These are phyloP conservation scores for Hyperopisus bebe DNA, from an alignment of 2,113 vertebrate genomes.

Conservation along the genomic window DNA sequence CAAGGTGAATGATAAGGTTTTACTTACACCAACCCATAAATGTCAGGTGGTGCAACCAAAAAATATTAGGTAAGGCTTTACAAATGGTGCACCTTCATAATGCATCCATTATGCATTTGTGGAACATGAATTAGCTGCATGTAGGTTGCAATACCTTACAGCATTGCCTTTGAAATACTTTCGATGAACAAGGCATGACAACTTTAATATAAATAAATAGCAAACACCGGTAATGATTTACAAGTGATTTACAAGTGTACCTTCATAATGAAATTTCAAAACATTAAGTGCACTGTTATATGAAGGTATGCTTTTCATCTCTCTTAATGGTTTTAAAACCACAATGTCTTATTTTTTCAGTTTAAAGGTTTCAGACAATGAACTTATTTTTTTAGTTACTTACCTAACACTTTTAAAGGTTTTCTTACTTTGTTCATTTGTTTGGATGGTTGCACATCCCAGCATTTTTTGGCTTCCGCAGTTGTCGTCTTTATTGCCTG, in stretches of 20 bases:
- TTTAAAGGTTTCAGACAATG: neutral
- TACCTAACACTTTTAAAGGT: neutral
- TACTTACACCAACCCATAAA: no score
- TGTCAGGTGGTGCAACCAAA: neutral
- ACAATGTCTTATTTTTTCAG: neutral
- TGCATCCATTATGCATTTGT: neutral
- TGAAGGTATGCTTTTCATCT: neutral
- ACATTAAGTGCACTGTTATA: neutral
- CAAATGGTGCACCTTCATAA: neutral
- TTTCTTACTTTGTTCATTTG: neutral
- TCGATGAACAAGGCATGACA: neutral
- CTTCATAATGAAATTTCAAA: neutral
- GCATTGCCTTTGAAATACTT: neutral
- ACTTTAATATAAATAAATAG: neutral
- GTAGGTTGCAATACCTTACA: neutral
- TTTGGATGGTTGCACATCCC: neutral
- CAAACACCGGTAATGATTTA: neutral
- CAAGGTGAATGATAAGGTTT: no score
- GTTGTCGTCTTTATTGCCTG: neutral
- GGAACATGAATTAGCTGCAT: neutral
- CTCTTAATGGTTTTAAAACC: neutral
- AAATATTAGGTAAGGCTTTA: neutral
- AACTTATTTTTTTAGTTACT: neutral
- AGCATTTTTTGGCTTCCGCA: neutral
- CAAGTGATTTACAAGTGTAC: neutral